These are phyloP conservation scores for Actinia equina DNA, from an alignment of 64 coral and sea anemone genomes.

Conservation along the genomic window DNA sequence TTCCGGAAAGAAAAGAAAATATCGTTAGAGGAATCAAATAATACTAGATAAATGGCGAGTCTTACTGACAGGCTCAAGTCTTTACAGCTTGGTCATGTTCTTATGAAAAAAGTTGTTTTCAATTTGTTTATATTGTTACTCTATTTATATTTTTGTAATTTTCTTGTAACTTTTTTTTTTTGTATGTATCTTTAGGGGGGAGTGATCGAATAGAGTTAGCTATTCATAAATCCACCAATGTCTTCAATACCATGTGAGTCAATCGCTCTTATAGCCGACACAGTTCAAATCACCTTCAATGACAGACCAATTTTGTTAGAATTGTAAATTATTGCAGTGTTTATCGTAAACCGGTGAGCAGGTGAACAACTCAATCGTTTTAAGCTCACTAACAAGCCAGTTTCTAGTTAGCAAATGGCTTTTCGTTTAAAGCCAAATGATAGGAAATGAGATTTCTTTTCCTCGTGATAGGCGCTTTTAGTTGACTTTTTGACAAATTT, in stretches of 20 bases:
- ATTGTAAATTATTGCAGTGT: constrained; percentile 25
- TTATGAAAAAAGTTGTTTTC: not conserved
- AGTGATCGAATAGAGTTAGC: not conserved
- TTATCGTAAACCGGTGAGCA: constrained; percentile 22
- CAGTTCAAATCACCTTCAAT: constrained; percentile 18
- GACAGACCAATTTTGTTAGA: constrained; percentile 25
- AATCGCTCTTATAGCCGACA: not conserved
- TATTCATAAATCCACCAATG: not conserved
- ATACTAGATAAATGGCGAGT: not conserved
- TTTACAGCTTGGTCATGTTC: not conserved
- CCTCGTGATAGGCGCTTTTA: constrained; percentile 14
- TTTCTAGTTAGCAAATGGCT: constrained; percentile 14
- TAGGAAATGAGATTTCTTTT: constrained; percentile 27
- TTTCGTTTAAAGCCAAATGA: constrained; percentile 13
- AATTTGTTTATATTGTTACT: not conserved
- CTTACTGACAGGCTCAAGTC: not conserved
- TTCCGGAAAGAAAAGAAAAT: constrained; percentile 17
- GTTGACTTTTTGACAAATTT: constrained; percentile 33
- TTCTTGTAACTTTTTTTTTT: not conserved
- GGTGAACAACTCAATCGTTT: constrained; percentile 17
- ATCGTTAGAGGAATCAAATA: constrained; percentile 2
- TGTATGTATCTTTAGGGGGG: not conserved
- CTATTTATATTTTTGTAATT: not conserved
- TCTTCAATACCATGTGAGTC: not conserved
- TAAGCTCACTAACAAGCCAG: not conserved